Evolutionary conservation across 2,888 invertebrate species (phyloP).

Genomic region (Biston betularia): DNA sequence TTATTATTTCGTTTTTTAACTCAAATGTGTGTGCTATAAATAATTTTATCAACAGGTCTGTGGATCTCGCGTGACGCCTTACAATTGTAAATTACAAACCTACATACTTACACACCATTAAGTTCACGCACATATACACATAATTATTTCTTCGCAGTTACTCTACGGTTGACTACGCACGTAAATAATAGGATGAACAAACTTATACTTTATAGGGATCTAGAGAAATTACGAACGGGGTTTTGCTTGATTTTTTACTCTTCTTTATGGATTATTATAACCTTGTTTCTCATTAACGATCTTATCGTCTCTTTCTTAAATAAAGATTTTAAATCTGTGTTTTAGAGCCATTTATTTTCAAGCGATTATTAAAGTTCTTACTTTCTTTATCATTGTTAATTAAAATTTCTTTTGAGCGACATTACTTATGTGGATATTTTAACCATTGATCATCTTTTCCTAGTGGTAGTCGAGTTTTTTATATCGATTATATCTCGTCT

Average conservation of each 20-base stretch:
- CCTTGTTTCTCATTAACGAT: not conserved
- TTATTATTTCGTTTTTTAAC: not conserved
- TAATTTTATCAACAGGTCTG: slow-evolving; percentile 32
- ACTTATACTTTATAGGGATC: slow-evolving; percentile 23
- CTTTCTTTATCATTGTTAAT: not conserved
- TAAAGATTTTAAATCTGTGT: not conserved
- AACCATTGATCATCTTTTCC: not conserved
- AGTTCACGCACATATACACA: slow-evolving; percentile 44
- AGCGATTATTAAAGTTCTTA: no score
- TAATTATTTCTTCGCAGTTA: slow-evolving; percentile 46
- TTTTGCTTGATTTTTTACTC: not conserved
- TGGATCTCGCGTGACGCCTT: slow-evolving; percentile 40
- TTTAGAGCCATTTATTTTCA: not conserved
- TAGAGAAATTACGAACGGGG: slow-evolving; percentile 5
- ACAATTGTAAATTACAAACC: slow-evolving; percentile 44
- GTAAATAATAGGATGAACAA: slow-evolving; percentile 43
- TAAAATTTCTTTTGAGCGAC: no score
- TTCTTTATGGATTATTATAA: not conserved
- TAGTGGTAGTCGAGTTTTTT: not conserved
- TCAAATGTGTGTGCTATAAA: slow-evolving; percentile 9
- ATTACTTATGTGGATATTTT: not conserved
- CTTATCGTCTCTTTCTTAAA: not conserved
- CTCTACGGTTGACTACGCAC: slow-evolving; percentile 41
- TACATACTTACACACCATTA: slow-evolving; percentile 45
- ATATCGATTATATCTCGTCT: not conserved